Evolutionary conservation across 2,888 invertebrate genomes (phyloP).

Genomic region (Parthenolecanium corni): DNA sequence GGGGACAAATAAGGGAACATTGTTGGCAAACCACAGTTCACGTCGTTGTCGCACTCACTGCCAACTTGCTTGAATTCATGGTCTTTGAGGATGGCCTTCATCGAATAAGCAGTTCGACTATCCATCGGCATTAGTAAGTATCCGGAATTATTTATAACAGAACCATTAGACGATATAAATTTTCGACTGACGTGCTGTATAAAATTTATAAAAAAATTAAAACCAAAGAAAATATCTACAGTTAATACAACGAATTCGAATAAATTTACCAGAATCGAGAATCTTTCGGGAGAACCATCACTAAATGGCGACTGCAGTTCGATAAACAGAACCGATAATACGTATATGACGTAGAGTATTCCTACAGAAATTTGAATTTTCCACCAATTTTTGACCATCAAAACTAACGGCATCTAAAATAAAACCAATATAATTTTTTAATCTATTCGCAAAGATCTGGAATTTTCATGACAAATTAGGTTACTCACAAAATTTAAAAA

Average conservation of each 20-base stretch:
- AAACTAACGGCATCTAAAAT: slow-evolving; percentile 9
- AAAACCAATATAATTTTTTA: not conserved
- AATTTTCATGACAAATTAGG: not conserved
- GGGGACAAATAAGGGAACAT: not conserved
- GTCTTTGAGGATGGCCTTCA: slow-evolving; percentile 1
- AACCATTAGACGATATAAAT: not conserved
- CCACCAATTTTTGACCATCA: slow-evolving; percentile 20
- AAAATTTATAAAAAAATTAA: not conserved
- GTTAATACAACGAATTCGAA: not conserved
- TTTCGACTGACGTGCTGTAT: slow-evolving; percentile 22
- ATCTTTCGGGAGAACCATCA: slow-evolving; percentile 10
- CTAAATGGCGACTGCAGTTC: not conserved
- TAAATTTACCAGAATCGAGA: not conserved
- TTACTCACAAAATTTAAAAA: slow-evolving; percentile 7
- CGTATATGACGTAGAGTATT: not conserved
- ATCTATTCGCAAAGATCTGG: too few relatives aligned
- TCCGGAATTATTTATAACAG: not conserved
- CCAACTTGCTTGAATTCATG: not conserved
- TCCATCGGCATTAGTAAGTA: slow-evolving; percentile 10
- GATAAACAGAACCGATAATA: not conserved
- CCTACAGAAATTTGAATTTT: slow-evolving; percentile 15
- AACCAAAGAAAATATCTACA: not conserved
- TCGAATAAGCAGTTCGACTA: not conserved
- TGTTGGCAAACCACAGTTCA: slow-evolving; percentile 6
- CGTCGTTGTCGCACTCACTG: not conserved